phyloP scores from a whole-genome alignment of 2,888 invertebrate species.

The Pantelozetes paolii region DNA sequence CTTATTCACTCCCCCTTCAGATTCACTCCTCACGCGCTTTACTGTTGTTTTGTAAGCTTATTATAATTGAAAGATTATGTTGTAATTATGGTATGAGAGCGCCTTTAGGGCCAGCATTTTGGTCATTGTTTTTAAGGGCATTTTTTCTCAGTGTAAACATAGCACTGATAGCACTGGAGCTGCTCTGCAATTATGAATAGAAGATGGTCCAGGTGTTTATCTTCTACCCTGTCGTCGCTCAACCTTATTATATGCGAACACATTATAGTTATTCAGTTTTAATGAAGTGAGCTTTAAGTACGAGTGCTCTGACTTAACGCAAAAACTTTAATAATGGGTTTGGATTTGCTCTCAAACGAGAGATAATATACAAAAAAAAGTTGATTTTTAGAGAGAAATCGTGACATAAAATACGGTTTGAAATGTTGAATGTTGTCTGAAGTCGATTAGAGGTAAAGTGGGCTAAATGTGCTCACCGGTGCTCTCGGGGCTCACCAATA shows the following conservation, averaged over 20 bases:
- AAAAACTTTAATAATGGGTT: slow-evolving; percentile 27
- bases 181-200: slow-evolving; percentile 1
- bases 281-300: slow-evolving; percentile 30
- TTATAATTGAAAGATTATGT: slow-evolving; percentile 14
- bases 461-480: not conserved
- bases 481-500: not conserved
- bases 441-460: not conserved
- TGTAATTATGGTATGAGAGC: slow-evolving; percentile 24
- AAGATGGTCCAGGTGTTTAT: slow-evolving; percentile 35
- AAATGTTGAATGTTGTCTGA: not conserved
- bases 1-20: not conserved
- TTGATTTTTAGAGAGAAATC: slow-evolving; percentile 20
- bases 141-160: slow-evolving; percentile 7
- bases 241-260: slow-evolving; percentile 12
- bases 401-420: slow-evolving; percentile 20
- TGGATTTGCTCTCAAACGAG: not conserved
- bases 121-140: slow-evolving; percentile 17
- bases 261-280: slow-evolving; percentile 27
- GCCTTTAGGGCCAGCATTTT: slow-evolving; percentile 22
- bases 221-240: slow-evolving; percentile 27
- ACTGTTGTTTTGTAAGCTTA: not conserved
- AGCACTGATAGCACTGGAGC: not conserved
- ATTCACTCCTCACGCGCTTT: slow-evolving; percentile 16
- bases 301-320: not conserved
- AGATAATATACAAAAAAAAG: not conserved